phyloP scores from a whole-genome alignment of 53 echinoderm and acorn worm species.

The Actinopyga echinites region DNA sequence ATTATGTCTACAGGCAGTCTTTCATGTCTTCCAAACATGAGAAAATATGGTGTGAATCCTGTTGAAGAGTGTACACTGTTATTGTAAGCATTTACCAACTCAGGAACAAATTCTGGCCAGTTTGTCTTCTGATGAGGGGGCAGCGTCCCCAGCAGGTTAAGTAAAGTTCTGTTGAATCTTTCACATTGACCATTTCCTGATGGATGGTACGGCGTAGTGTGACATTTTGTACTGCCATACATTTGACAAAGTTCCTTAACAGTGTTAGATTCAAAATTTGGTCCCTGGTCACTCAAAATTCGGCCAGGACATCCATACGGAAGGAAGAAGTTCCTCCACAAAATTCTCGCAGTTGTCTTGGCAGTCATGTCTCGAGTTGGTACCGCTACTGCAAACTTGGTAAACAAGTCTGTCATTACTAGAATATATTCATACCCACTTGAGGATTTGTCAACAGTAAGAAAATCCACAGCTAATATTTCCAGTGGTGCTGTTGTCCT shows the following conservation, averaged over 20 bases:
- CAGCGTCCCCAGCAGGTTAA: constrained; percentile 46
- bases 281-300: constrained; percentile 54
- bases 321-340: constrained; percentile 31
- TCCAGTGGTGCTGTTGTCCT: constrained; percentile 33
- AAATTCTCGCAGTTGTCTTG: constrained; percentile 16
- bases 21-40: constrained; percentile 55
- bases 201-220: constrained; percentile 57
- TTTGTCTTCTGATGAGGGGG: constrained; percentile 21
- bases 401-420: constrained; percentile 56
- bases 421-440: constrained; percentile 23
- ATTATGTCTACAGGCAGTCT: constrained; percentile 32
- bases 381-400: constrained; percentile 39
- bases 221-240: constrained; percentile 42
- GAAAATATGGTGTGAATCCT: constrained; percentile 43
- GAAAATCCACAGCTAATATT: constrained; percentile 36
- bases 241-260: constrained; percentile 45
- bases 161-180: constrained; percentile 54
- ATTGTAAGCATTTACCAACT: constrained; percentile 32
- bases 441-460: constrained; percentile 30
- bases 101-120: constrained; percentile 49
- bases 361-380: constrained; percentile 51
- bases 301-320: constrained; percentile 50
- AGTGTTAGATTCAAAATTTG: constrained; percentile 46
- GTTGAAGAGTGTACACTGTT: constrained; percentile 45
- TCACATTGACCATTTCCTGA: constrained; percentile 62